phyloP scores from a whole-genome alignment of 2,113 vertebrate genomes.

The Melanocharis versteri region DNA sequence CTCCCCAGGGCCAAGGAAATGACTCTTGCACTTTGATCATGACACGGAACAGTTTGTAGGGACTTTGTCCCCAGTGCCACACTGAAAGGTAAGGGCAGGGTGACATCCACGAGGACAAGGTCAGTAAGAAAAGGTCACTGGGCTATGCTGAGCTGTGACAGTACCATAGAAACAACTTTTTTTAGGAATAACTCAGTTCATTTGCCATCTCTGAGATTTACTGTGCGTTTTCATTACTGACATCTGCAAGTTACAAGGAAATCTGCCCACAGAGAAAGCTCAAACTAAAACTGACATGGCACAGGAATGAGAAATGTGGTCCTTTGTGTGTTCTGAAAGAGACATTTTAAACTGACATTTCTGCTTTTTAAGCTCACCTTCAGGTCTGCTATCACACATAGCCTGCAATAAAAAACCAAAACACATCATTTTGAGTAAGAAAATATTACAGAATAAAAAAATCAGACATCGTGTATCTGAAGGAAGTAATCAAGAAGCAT shows the following conservation, averaged over 20 bases:
- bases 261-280: background rate
- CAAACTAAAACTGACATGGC: background rate
- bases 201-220: background rate
- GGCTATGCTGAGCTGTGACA: background rate
- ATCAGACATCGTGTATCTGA: background rate
- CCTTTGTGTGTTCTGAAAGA: background rate
- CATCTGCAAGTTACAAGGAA: background rate
- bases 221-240: background rate
- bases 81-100: background rate
- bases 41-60: background rate
- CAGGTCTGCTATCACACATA: constrained; percentile 77
- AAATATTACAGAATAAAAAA: background rate
- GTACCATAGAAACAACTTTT: background rate
- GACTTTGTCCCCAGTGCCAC: background rate
- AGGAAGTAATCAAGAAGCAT: background rate
- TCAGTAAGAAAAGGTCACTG: background rate
- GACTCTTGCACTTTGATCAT: background rate
- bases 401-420: constrained; percentile 68
- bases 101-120: background rate
- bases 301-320: background rate
- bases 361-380: constrained; percentile 76
- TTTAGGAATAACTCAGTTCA: background rate
- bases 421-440: background rate
- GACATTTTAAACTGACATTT: background rate
- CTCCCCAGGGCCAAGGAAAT: background rate